phyloP scores from a whole-genome alignment of 2,113 vertebrate species.

The Tragelaphus strepsiceros region DNA sequence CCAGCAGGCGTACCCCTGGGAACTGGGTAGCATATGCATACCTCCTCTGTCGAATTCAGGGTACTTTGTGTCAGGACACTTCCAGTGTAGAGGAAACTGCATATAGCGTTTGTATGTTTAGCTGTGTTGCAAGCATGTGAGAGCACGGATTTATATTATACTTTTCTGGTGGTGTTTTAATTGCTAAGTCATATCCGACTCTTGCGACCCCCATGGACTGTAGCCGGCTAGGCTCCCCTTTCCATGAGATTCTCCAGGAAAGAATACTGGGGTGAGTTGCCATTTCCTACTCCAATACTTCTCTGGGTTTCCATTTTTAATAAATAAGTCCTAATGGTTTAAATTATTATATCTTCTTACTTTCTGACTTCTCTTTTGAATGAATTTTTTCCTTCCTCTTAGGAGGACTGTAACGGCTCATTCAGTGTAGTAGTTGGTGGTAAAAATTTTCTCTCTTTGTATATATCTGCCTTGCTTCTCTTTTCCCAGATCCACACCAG shows the following conservation, averaged over 20 bases:
- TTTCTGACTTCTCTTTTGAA: neutral
- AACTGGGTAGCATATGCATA: neutral
- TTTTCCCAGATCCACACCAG: neutral
- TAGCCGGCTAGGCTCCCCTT: neutral
- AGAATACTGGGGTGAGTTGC: neutral
- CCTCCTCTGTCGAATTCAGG: neutral
- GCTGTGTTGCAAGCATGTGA: neutral
- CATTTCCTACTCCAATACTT: neutral
- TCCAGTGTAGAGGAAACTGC: neutral
- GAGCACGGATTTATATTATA: neutral
- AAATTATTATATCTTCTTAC: neutral
- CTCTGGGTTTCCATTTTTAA: neutral
- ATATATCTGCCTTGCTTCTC: neutral
- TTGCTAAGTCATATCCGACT: neutral
- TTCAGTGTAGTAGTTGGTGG: neutral
- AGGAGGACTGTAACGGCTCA: neutral
- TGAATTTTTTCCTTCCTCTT: neutral
- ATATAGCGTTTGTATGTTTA: neutral
- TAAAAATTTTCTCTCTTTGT: neutral
- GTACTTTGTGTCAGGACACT: neutral
- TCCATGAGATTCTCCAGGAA: neutral
- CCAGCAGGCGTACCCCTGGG: neutral
- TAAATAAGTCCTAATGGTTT: neutral
- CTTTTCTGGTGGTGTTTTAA: neutral
- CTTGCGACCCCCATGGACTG: neutral